Evolutionary conservation across 2,888 invertebrate genomes (phyloP), one percentile per base, ranked within the genome.

Genomic region (Bembecia ichneumoniformis): DNA sequence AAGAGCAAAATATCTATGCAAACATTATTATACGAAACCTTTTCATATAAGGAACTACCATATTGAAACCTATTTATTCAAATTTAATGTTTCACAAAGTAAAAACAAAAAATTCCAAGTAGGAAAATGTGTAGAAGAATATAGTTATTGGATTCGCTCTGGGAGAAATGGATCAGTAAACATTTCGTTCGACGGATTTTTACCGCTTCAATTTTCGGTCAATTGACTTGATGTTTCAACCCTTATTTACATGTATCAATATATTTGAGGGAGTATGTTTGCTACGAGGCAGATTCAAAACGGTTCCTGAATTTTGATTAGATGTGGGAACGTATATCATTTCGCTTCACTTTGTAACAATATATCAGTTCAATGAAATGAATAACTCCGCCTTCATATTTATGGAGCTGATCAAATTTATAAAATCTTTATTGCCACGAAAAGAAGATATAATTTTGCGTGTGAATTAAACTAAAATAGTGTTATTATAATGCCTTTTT

Each of bases 221-320:
- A 52, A 55, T 58, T 55, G 53, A 52, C 57, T 60, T 58, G 54
- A 62, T 64, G 60, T 58, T 62, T 64, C 54, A 57, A 48, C 52
- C 51, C 52, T 50, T 52, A 57, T 57, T 57, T 58, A 51, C 57
- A 57, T 56, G 54, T 53, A 54, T 55, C 53, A 53, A 55, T 57
- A 54, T 58, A 52, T 58, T 55, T 55, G 44, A 43, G 46, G 45
- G 48, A 54, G 55, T 55, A 55, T 55, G 52, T 54, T 55, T 54
- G 51, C 52, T 50, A 43, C 50, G 51, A 49, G 43, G 54, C 54
- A 49, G 52, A 55, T 52, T 52, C 46, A 49, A 48, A 50, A 54
- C 54, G 51, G 50, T 51, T 53, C 44, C 51, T 54, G 56, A 58
- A 59, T 59, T 51, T 51, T 52, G 54, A 59, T 55, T 55, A 56